Conservation (phyloP, 2,113 vertebrate genomes). For the Pseudopodoces humilis region DNA sequence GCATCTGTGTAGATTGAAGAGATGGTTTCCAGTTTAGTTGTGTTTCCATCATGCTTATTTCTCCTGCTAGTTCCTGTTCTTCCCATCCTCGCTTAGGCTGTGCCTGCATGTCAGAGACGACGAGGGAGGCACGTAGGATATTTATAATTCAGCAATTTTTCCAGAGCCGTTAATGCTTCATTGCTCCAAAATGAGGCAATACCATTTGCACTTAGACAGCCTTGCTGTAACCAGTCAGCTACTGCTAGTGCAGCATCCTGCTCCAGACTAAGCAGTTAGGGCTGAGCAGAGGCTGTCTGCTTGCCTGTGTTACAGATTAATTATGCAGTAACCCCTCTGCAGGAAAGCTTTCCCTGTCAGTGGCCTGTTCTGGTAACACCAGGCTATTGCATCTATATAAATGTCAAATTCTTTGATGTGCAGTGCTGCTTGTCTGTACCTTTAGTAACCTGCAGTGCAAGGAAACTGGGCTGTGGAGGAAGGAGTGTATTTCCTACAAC, state of each 20-base stretch:
- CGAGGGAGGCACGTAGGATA: not conserved
- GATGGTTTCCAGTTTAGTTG: not conserved
- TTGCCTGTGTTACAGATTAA: not conserved
- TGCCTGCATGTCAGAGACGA: not conserved
- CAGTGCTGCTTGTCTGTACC: not conserved
- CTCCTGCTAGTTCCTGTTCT: not conserved
- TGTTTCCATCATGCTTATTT: not conserved
- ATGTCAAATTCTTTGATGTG: not conserved
- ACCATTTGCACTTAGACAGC: not conserved
- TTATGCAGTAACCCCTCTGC: not conserved
- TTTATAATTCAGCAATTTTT: not conserved
- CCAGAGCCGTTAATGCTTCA: not conserved
- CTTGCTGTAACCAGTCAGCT: not conserved
- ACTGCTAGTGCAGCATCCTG: not conserved
- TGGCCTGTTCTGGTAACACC: not conserved
- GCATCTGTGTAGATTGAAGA: fast-evolving
- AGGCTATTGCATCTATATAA: not conserved
- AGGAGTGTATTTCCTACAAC: not conserved
- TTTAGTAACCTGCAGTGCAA: not conserved
- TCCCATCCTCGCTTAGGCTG: not conserved
- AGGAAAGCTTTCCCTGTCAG: not conserved
- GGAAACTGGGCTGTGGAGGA: not conserved
- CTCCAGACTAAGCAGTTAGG: not conserved
- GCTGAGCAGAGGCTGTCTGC: not conserved
- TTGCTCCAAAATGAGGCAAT: not conserved